These are phyloP conservation scores for Sander lucioperca DNA, from an alignment of 2,113 vertebrate genomes.

Conservation along the genomic window DNA sequence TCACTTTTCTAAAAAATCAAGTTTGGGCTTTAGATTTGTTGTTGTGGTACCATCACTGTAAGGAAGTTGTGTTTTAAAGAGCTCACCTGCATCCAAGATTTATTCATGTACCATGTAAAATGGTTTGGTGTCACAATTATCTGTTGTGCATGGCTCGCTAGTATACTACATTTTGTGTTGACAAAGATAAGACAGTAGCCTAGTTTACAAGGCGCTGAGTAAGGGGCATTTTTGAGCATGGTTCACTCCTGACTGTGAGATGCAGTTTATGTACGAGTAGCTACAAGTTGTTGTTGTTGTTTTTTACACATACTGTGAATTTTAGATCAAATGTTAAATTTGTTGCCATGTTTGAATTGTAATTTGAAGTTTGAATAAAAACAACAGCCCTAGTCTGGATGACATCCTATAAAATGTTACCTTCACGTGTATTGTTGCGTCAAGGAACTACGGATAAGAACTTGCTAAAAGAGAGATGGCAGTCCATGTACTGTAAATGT, in stretches of 20 bases:
- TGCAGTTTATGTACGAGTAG: not conserved
- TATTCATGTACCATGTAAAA: not conserved
- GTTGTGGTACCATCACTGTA: not conserved
- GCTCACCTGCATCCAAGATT: not conserved
- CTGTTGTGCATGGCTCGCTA: not conserved
- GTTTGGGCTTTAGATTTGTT: not conserved
- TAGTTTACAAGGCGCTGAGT: not conserved
- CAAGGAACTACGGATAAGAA: slow-evolving; percentile 5
- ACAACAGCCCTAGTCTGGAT: not conserved
- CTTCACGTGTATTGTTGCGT: slow-evolving; percentile 5
- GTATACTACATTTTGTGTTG: not conserved
- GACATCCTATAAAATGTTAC: not conserved
- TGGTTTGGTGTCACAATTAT: not conserved
- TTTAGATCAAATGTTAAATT: not conserved
- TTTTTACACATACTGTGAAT: not conserved
- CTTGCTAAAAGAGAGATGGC: slow-evolving; percentile 18
- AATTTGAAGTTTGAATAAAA: not conserved
- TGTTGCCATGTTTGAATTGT: not conserved
- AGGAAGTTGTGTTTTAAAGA: not conserved
- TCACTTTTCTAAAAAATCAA: not conserved
- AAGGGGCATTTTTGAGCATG: not conserved
- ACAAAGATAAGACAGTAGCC: not conserved
- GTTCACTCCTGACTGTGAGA: not conserved
- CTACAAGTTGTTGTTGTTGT: not conserved
- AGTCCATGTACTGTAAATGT: slow-evolving; percentile 46